phyloP scores from a whole-genome alignment of 2,888 invertebrate genomes.

The Panopea generosa region DNA sequence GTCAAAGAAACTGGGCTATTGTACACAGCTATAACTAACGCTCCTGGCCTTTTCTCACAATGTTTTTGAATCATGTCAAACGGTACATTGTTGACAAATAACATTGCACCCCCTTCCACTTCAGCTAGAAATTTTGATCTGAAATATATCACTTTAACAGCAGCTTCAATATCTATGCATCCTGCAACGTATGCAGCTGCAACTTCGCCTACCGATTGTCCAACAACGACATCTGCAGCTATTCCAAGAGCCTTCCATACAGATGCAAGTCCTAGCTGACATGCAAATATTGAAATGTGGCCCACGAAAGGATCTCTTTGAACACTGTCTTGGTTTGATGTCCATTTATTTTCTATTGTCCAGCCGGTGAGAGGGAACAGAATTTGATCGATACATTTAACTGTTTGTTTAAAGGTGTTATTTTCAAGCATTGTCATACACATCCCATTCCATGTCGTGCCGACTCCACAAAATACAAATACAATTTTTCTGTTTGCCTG shows the following conservation, averaged over 20 bases:
- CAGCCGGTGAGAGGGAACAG: slow-evolving; percentile 30
- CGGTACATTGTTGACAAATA: slow-evolving; percentile 53
- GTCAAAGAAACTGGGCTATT: slow-evolving; percentile 63
- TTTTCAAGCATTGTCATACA: slow-evolving; percentile 21
- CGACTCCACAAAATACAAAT: slow-evolving; percentile 72
- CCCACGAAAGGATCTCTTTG: slow-evolving; percentile 60
- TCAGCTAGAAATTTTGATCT: slow-evolving; percentile 62
- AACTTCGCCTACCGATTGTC: slow-evolving; percentile 78
- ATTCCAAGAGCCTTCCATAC: slow-evolving; percentile 68
- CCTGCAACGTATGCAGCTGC: slow-evolving; percentile 69
- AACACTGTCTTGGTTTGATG: slow-evolving; percentile 13
- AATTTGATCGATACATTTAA: slow-evolving; percentile 48
- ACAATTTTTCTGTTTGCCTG: slow-evolving; percentile 20
- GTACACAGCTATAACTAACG: slow-evolving; percentile 59
- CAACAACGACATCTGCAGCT: slow-evolving; percentile 64
- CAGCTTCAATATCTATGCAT: slow-evolving; percentile 60
- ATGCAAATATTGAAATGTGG: slow-evolving; percentile 72
- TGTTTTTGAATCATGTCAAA: slow-evolving; percentile 37
- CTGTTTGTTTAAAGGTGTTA: slow-evolving; percentile 31
- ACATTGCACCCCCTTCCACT: slow-evolving; percentile 69
- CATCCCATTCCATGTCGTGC: slow-evolving; percentile 69
- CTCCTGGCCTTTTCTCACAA: slow-evolving; percentile 4
- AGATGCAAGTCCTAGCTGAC: slow-evolving; percentile 66
- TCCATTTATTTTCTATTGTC: slow-evolving; percentile 20
- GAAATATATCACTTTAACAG: slow-evolving; percentile 71